Conservation (phyloP, 2,113 vertebrate genomes). For the Clarias magur region DNA sequence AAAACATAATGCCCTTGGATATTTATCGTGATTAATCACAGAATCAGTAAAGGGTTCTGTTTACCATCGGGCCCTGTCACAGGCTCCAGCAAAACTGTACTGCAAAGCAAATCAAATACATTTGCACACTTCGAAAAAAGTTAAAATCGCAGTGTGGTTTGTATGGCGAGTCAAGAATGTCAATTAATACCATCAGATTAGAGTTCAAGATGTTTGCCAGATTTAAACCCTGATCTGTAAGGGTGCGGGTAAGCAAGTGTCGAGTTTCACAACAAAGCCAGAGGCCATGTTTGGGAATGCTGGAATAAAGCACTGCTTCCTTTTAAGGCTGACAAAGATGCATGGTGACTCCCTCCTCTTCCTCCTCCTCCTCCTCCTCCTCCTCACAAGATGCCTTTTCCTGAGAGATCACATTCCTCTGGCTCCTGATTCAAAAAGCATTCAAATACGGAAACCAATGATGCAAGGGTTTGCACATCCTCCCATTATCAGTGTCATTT, state of each 20-base stretch:
- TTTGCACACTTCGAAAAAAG: not conserved
- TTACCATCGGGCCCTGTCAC: not conserved
- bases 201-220: not conserved
- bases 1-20: not conserved
- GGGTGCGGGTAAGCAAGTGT: conserved; percentile 33
- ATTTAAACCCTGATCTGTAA: not conserved
- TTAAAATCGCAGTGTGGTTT: not conserved
- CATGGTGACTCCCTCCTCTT: not conserved
- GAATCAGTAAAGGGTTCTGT: not conserved
- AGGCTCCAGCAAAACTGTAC: not conserved
- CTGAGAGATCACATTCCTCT: conserved; percentile 51
- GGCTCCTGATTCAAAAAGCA: conserved; percentile 49
- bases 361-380: conserved; percentile 24
- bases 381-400: conserved; percentile 46
- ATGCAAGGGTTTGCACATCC: conserved; percentile 47
- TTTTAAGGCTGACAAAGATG: conserved; percentile 54
- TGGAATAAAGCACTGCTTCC: conserved; percentile 48
- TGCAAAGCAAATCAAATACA: not conserved
- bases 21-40: not conserved
- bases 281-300: conserved; percentile 43
- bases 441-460: conserved; percentile 43
- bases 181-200: not conserved
- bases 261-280: conserved; percentile 55
- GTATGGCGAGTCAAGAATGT: not conserved
- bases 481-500: conserved; percentile 47